phyloP scores from a whole-genome alignment of 2,797 vertebrate species.

The Silurus lanzhouensis region DNA sequence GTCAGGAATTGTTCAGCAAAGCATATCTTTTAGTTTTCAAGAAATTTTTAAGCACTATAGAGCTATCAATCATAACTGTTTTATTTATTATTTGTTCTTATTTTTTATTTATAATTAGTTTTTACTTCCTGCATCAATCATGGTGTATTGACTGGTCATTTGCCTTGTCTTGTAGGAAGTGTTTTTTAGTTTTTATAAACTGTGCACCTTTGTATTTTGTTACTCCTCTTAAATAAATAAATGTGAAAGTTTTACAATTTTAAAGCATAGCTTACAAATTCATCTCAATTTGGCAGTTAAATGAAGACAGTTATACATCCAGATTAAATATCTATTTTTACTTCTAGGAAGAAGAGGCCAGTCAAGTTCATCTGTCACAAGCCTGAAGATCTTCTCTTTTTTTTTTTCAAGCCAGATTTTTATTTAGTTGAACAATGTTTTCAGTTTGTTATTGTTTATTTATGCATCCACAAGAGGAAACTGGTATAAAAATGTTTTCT shows the following conservation, averaged over 20 bases:
- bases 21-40: not conserved
- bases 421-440: not conserved
- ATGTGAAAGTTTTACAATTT: not conserved
- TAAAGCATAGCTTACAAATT: not conserved
- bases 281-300: not conserved
- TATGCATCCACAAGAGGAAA: not conserved
- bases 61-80: not conserved
- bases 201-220: not conserved
- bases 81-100: not conserved
- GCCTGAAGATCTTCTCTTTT: not conserved
- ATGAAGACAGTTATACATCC: not conserved
- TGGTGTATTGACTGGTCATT: not conserved
- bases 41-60: not conserved
- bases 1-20: not conserved
- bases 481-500: not conserved
- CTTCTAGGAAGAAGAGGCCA: constrained; percentile 36
- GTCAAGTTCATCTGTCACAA: not conserved
- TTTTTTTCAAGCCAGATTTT: not conserved
- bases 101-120: not conserved
- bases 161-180: not conserved
- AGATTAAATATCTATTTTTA: not conserved
- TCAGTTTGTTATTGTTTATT: not conserved
- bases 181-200: not conserved
- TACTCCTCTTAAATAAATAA: not conserved
- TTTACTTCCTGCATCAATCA: not conserved